Conservation (phyloP, 2,888 invertebrate species). For the Polymixis lichenea region DNA sequence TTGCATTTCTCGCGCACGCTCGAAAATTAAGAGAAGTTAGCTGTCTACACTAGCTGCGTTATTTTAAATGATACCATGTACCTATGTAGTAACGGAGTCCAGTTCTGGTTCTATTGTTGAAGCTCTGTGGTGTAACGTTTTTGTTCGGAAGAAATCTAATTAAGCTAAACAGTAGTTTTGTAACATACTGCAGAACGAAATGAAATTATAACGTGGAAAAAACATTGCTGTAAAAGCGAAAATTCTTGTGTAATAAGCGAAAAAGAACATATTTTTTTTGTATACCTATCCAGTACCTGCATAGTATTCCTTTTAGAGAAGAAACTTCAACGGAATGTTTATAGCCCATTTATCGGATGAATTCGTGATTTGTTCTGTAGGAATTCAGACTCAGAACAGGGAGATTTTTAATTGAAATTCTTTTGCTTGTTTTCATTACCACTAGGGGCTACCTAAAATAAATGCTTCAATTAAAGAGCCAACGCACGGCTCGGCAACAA, state of each 20-base stretch:
- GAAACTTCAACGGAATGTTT: slow-evolving; percentile 7
- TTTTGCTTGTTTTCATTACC: not conserved
- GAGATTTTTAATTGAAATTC: slow-evolving; percentile 22
- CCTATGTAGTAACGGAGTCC: not conserved
- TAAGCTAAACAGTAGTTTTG: slow-evolving; percentile 4
- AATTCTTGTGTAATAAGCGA: not conserved
- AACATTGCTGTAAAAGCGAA: not conserved
- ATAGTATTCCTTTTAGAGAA: not conserved
- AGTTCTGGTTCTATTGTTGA: slow-evolving; percentile 1
- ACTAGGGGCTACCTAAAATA: not conserved
- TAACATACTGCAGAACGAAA: not conserved
- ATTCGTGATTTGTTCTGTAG: not conserved
- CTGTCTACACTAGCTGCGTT: not conserved
- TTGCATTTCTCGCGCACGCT: too few species aligned
- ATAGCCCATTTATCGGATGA: slow-evolving; percentile 2
- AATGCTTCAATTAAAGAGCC: not conserved
- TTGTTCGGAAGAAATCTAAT: slow-evolving; percentile 3
- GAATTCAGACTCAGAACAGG: not conserved
- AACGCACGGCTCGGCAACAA: not conserved
- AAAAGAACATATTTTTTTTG: not conserved
- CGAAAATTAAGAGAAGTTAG: not conserved
- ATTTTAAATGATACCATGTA: not conserved
- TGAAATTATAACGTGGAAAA: not conserved
- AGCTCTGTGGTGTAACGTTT: not conserved
- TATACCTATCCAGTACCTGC: not conserved